phyloP scores from a whole-genome alignment of 2,888 invertebrate species.

The Trichopria drosophilae region DNA sequence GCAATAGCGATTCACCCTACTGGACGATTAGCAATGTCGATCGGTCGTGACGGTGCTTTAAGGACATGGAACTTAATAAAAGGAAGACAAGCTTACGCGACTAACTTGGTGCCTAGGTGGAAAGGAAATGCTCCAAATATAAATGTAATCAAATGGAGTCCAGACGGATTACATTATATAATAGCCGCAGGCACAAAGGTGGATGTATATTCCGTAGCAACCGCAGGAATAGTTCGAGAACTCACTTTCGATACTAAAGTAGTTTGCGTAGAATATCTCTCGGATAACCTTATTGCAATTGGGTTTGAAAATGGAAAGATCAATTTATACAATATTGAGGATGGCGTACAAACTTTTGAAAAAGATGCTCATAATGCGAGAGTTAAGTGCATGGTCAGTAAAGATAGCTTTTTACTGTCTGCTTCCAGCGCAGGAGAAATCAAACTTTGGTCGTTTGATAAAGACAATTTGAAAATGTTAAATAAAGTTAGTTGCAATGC shows the following conservation, averaged over 20 bases:
- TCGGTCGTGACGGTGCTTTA: conserved; percentile 81
- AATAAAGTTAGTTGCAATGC: conserved; percentile 62
- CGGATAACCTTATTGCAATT: conserved; percentile 66
- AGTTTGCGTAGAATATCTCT: conserved; percentile 70
- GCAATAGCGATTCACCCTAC: conserved; percentile 83
- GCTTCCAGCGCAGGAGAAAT: conserved; percentile 80
- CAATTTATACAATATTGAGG: conserved; percentile 63
- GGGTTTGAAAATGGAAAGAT: conserved; percentile 78
- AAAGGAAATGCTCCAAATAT: conserved; percentile 51
- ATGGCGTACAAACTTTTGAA: conserved; percentile 51
- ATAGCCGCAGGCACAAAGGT: conserved; percentile 72
- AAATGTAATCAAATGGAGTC: conserved; percentile 67
- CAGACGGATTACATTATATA: conserved; percentile 76
- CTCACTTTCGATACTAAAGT: conserved; percentile 72
- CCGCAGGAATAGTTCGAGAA: conserved; percentile 72
- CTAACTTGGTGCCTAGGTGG: conserved; percentile 69
- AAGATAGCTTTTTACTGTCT: conserved; percentile 66
- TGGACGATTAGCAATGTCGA: conserved; percentile 84
- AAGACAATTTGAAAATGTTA: conserved; percentile 53
- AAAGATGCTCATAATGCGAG: conserved; percentile 67
- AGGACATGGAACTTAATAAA: conserved; percentile 94
- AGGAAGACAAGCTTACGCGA: conserved; percentile 85
- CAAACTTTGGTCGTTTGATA: conserved; percentile 68
- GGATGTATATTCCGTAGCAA: conserved; percentile 80
- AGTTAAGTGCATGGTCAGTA: conserved; percentile 68